Percentiles rank a stretch among this genome's conserved stretches.
Evolutionary conservation across 2,888 invertebrate species (phyloP).

Genomic region (Chaitophorus viminalis): DNA sequence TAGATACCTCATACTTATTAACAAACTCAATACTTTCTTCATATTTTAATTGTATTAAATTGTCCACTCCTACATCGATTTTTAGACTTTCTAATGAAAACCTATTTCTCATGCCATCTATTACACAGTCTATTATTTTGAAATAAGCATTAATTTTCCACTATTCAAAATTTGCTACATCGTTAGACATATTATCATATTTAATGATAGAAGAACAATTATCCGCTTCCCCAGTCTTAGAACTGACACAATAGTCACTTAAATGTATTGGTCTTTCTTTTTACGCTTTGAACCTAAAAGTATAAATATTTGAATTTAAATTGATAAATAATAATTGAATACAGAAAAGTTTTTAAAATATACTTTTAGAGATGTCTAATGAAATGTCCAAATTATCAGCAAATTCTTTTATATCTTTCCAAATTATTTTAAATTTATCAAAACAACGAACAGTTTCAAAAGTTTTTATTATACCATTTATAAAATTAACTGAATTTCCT

Average conservation of each 20-base stretch:
- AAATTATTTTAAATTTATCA: constrained; percentile 35
- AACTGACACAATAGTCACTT: neutral
- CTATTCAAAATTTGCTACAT: neutral
- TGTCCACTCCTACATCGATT: neutral
- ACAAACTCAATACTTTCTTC: neutral
- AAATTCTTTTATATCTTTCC: constrained; percentile 27
- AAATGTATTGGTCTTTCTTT: constrained; percentile 39
- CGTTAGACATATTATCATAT: neutral
- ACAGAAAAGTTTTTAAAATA: too few relatives aligned
- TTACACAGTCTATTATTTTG: constrained; percentile 1
- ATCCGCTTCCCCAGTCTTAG: neutral
- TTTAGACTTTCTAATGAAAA: neutral
- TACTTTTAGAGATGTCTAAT: neutral
- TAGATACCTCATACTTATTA: too few relatives aligned
- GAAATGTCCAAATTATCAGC: constrained; percentile 13
- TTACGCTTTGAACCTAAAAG: constrained; percentile 15
- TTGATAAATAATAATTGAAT: neutral
- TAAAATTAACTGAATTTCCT: constrained; percentile 18
- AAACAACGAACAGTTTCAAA: constrained; percentile 19
- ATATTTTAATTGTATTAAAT: constrained; percentile 19
- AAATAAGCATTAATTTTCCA: constrained; percentile 21
- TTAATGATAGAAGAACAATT: constrained; percentile 26
- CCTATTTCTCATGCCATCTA: constrained; percentile 7
- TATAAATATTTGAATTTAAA: constrained; percentile 26
- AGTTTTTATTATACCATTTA: constrained; percentile 29